Conservation (phyloP, 2,113 vertebrate genomes). For the Seriola dumerili region DNA sequence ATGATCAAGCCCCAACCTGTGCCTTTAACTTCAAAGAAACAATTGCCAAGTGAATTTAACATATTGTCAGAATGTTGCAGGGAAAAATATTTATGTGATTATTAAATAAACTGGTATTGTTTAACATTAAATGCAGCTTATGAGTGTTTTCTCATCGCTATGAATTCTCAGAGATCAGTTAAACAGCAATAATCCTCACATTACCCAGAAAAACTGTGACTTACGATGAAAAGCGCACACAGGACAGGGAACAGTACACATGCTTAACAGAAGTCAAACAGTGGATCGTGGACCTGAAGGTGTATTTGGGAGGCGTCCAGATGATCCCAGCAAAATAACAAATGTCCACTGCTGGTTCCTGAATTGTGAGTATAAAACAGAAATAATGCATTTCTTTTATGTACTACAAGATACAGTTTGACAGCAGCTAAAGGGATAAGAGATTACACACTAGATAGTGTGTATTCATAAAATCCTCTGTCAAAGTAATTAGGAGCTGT, state of each 20-base stretch:
- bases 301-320: slow-evolving; percentile 13
- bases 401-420: not conserved
- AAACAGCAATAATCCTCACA: slow-evolving; percentile 4
- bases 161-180: not conserved
- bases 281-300: not conserved
- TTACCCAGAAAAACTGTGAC: slow-evolving; percentile 24
- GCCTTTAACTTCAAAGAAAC: slow-evolving; percentile 20
- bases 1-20: slow-evolving; percentile 13
- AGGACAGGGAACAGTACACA: slow-evolving; percentile 25
- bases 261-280: slow-evolving; percentile 25
- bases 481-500: not conserved
- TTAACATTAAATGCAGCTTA: not conserved
- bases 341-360: not conserved
- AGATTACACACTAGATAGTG: not conserved
- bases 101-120: slow-evolving; percentile 60
- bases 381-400: not conserved
- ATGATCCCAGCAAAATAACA: not conserved
- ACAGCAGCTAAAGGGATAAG: not conserved
- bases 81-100: slow-evolving; percentile 41
- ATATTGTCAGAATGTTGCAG: slow-evolving; percentile 15
- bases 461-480: not conserved
- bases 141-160: slow-evolving; percentile 10
- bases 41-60: slow-evolving; percentile 19
- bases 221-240: slow-evolving; percentile 7
- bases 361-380: not conserved